These are phyloP conservation scores for Sphaerodactylus townsendi DNA, from an alignment of 2,113 vertebrate species.

Conservation along the genomic window DNA sequence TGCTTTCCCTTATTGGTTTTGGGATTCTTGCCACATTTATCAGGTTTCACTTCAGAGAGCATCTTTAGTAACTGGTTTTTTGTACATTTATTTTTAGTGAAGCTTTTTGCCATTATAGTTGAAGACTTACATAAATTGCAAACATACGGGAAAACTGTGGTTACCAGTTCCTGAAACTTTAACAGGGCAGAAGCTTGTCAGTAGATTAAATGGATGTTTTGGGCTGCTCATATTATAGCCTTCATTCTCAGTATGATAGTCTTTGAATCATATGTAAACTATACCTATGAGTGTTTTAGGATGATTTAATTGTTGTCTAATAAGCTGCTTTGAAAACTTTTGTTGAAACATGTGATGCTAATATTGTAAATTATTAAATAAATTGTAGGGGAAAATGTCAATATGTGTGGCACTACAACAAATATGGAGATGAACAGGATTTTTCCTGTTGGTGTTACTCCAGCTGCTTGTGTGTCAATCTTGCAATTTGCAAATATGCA, in stretches of 20 bases:
- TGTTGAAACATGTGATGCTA: background rate
- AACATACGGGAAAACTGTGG: background rate
- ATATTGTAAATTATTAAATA: background rate
- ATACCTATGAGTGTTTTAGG: no score
- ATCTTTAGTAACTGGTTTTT: conserved; percentile 6
- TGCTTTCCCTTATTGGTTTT: conserved; percentile 1
- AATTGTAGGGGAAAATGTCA: background rate
- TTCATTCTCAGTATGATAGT: background rate
- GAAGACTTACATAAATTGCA: background rate
- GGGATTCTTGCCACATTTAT: conserved; percentile 8
- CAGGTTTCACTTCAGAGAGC: background rate
- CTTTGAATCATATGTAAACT: background rate
- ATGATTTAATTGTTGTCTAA: no score
- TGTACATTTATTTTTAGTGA: background rate
- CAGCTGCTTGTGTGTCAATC: background rate
- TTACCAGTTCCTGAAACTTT: background rate
- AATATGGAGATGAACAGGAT: background rate
- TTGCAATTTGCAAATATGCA: background rate
- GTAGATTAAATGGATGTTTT: background rate
- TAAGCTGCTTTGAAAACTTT: background rate
- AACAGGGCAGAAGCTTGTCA: background rate
- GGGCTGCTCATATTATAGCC: background rate
- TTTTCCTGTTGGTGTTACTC: background rate
- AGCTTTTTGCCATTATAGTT: background rate
- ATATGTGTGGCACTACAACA: background rate